Evolutionary conservation across 2,888 invertebrate species (phyloP).

Genomic region (Palloptera scutellata): DNA sequence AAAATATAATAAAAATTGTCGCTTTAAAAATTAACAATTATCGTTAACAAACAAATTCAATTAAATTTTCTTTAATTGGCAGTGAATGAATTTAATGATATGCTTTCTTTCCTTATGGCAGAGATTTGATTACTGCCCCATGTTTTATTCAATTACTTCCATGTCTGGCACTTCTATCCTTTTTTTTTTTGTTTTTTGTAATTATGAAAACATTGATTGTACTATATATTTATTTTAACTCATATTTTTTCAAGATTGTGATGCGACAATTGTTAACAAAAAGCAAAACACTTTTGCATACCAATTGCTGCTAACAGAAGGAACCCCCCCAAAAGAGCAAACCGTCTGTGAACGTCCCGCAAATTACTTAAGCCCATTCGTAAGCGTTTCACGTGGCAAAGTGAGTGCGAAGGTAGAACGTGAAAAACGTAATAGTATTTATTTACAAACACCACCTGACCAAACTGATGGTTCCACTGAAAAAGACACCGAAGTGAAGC

Average conservation of each 20-base stretch:
- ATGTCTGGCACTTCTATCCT: too few relatives aligned
- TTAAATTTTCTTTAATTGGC: background rate
- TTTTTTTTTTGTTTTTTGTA: too few relatives aligned
- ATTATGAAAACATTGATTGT: background rate
- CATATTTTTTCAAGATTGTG: slow-evolving; percentile 16
- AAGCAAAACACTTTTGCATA: background rate
- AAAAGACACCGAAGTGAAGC: slow-evolving; percentile 2
- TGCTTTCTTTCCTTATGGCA: too few relatives aligned
- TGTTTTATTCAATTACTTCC: too few relatives aligned
- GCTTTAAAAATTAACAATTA: background rate
- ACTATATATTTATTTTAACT: background rate
- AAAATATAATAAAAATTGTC: background rate
- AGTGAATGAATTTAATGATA: background rate
- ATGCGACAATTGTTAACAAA: background rate
- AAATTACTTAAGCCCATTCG: slow-evolving; percentile 63
- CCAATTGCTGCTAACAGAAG: background rate
- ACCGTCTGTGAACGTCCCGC: slow-evolving; percentile 34
- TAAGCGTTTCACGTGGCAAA: slow-evolving; percentile 68
- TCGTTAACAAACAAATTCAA: slow-evolving; percentile 7
- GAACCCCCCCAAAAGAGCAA: slow-evolving; percentile 18
- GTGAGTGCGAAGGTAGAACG: slow-evolving; percentile 65
- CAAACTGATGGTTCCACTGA: background rate
- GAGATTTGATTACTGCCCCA: too few relatives aligned
- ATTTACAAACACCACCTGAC: slow-evolving; percentile 38
- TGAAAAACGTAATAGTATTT: slow-evolving; percentile 55